A percentile compares a stretch with the other conserved stretches of the same genome.
These are phyloP conservation scores for Ladona fulva DNA, from an alignment of 1,140 invertebrate species.

Conservation along the genomic window DNA sequence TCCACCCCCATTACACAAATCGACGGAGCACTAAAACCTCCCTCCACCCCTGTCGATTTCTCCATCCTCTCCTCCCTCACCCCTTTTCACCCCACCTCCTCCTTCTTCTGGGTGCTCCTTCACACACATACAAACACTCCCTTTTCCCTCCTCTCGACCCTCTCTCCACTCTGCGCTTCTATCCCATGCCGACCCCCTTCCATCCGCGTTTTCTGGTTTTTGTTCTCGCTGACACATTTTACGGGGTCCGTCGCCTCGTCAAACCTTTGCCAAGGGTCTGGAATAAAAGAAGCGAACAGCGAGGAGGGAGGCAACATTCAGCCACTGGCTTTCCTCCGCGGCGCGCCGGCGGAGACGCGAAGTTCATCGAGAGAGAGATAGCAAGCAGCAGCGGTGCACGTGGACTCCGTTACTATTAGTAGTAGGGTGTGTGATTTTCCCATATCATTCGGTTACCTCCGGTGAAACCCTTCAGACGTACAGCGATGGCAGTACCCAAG, in stretches of 20 bases:
- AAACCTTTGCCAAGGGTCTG: conserved; percentile 3
- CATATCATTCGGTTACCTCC: neutral
- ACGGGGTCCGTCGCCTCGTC: neutral
- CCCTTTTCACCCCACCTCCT: neutral
- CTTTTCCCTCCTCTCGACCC: neutral
- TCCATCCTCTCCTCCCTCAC: neutral
- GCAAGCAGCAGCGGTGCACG: neutral
- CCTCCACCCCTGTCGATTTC: neutral
- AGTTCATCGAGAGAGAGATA: neutral
- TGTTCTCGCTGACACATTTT: conserved; percentile 9
- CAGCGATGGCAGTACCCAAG: neutral
- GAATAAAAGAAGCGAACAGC: neutral
- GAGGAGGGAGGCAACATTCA: conserved; percentile 6
- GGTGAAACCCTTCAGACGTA: neutral
- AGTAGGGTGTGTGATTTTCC: neutral
- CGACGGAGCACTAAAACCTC: too few relatives aligned
- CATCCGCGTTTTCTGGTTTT: neutral
- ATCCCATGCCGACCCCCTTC: neutral
- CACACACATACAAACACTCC: neutral
- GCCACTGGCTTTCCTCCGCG: neutral
- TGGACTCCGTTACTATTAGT: neutral
- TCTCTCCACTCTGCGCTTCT: neutral
- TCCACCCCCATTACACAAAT: neutral
- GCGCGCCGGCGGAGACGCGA: neutral
- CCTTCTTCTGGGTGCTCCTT: neutral